phyloP scores from a whole-genome alignment of 1,140 invertebrate genomes.

The Papilio glaucus region DNA sequence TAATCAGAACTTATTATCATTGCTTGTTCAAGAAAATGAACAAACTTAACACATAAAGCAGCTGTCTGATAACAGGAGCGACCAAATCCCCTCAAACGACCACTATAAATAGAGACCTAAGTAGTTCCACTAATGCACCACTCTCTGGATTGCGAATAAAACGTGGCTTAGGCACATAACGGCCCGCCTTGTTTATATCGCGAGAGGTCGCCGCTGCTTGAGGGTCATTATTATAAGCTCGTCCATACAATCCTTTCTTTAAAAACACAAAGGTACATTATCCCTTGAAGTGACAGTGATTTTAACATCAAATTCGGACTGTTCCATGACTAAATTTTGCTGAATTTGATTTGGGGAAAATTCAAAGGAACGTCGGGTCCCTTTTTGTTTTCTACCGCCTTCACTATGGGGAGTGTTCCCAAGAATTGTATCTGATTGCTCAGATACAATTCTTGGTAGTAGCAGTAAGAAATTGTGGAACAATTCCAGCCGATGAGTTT shows the following conservation, averaged over 20 bases:
- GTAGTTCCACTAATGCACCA: constrained; percentile 15
- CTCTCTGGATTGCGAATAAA: constrained; percentile 9
- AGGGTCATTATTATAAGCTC: neutral
- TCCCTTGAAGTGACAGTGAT: neutral
- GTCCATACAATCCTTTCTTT: neutral
- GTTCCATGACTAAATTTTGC: too few relatives aligned
- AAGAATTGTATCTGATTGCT: too few relatives aligned
- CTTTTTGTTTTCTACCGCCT: too few relatives aligned
- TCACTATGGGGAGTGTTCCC: too few relatives aligned
- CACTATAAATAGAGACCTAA: constrained; percentile 11
- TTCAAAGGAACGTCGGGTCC: too few relatives aligned
- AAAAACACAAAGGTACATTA: neutral
- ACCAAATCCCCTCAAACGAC: constrained; percentile 1
- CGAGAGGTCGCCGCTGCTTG: neutral
- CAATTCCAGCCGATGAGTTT: too few relatives aligned
- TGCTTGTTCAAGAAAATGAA: neutral
- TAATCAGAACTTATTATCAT: neutral
- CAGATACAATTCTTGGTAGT: too few relatives aligned
- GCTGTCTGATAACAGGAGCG: neutral
- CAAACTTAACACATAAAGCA: constrained; percentile 4
- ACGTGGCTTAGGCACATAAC: constrained; percentile 1
- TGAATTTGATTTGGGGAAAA: too few relatives aligned
- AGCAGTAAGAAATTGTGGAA: too few relatives aligned
- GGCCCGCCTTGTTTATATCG: neutral
- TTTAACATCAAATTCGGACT: too few relatives aligned